Conservation (phyloP, 2,113 vertebrate genomes). For the Carassius auratus region DNA sequence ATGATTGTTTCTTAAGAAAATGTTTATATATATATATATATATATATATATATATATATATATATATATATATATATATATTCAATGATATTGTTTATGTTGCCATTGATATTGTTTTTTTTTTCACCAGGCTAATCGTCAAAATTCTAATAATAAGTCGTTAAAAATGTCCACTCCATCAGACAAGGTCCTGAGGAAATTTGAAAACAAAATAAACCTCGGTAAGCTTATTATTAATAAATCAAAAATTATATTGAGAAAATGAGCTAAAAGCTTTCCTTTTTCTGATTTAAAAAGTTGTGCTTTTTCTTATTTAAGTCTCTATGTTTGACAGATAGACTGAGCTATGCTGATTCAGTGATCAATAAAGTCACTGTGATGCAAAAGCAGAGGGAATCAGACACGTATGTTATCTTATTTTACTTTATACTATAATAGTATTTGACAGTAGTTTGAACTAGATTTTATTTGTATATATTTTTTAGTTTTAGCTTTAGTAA, state of each 20-base stretch:
- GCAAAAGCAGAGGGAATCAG: slow-evolving; percentile 73
- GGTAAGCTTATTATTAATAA: slow-evolving; percentile 58
- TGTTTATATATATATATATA: no score
- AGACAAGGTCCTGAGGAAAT: slow-evolving; percentile 76
- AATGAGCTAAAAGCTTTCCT: background rate
- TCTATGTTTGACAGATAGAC: slow-evolving; percentile 67
- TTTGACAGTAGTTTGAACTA: background rate
- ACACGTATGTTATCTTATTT: slow-evolving; percentile 65
- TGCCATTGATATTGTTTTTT: background rate
- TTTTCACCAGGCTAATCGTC: slow-evolving; percentile 58
- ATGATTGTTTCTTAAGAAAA: no score
- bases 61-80: no score
- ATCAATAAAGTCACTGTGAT: slow-evolving; percentile 75
- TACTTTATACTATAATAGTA: background rate
- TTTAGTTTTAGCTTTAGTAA: no score
- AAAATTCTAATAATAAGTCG: slow-evolving; percentile 57
- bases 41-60: no score
- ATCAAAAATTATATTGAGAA: background rate
- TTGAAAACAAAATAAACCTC: slow-evolving; percentile 78
- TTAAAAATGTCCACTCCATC: slow-evolving; percentile 62
- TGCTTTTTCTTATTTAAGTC: background rate
- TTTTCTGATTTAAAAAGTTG: no score
- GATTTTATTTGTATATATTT: background rate
- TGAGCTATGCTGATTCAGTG: slow-evolving; percentile 69
- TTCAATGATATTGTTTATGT: no score